These are phyloP conservation scores for Sarcophaga bullata DNA, from an alignment of 1,140 invertebrate genomes.

Conservation along the genomic window DNA sequence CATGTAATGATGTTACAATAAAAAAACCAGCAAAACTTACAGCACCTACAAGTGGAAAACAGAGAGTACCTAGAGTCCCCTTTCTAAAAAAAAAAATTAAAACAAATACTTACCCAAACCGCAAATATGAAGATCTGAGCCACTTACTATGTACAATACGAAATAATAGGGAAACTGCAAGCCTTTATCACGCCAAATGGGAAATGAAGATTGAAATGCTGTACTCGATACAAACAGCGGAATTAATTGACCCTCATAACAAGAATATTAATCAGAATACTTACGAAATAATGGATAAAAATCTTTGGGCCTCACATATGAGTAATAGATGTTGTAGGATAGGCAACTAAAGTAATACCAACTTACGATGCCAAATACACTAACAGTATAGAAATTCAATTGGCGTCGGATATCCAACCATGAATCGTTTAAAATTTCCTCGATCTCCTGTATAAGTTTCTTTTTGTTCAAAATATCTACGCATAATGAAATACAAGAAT, in stretches of 20 bases:
- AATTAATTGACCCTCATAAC: background rate
- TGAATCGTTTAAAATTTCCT: background rate
- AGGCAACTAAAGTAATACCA: slow-evolving; percentile 1
- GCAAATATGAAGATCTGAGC: background rate
- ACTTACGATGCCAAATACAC: slow-evolving; percentile 21
- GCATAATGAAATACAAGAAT: too few relatives aligned
- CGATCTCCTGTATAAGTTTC: background rate
- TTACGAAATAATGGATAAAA: slow-evolving; percentile 17
- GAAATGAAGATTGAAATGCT: slow-evolving; percentile 24
- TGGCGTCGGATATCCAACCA: slow-evolving; percentile 12
- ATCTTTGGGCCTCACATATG: background rate
- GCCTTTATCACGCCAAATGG: slow-evolving; percentile 4
- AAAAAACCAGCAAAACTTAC: slow-evolving; percentile 10
- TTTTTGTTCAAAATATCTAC: background rate
- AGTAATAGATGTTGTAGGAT: slow-evolving; percentile 12
- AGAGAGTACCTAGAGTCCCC: background rate
- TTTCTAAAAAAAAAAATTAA: background rate
- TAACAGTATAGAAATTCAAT: background rate
- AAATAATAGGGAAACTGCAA: background rate
- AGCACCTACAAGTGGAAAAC: background rate
- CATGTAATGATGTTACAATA: background rate
- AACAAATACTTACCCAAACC: background rate
- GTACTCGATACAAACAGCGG: background rate
- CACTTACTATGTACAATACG: background rate
- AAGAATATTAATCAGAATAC: background rate